Conservation (phyloP, 2,113 vertebrate genomes). For the Cephalophus harveyi region DNA sequence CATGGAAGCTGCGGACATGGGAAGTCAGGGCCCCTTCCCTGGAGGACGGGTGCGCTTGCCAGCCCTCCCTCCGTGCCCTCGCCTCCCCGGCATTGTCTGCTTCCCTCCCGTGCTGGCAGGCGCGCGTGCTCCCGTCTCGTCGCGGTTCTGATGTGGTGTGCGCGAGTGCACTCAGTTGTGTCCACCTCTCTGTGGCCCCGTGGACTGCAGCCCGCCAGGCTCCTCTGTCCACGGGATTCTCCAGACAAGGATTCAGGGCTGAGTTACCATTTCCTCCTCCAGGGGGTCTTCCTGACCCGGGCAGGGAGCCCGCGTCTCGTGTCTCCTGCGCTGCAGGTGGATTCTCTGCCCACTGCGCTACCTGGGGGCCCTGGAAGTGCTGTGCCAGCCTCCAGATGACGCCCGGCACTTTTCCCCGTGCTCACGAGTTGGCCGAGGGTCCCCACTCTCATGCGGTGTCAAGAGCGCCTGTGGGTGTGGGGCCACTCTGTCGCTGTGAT, state of each 20-base stretch:
- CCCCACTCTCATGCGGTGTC: rapidly evolving
- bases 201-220: rapidly evolving
- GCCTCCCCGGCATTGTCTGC: background rate
- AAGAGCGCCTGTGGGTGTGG: rapidly evolving
- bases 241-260: background rate
- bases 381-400: rapidly evolving
- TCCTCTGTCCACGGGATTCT: background rate
- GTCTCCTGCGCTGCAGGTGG: background rate
- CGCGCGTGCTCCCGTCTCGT: rapidly evolving
- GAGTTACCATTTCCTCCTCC: background rate
- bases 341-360: background rate
- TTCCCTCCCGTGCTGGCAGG: background rate
- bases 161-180: background rate
- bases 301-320: rapidly evolving
- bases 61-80: rapidly evolving
- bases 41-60: rapidly evolving
- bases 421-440: rapidly evolving
- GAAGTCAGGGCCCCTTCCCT: background rate
- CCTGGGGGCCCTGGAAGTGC: background rate
- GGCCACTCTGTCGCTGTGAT: background rate
- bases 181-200: rapidly evolving
- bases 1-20: rapidly evolving
- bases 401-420: rapidly evolving
- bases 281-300: background rate
- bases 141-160: background rate